Percentiles rank a stretch among this genome's conserved stretches.
phyloP scores from a whole-genome alignment of 2,113 vertebrate species.

The Phaethon lepturus region DNA sequence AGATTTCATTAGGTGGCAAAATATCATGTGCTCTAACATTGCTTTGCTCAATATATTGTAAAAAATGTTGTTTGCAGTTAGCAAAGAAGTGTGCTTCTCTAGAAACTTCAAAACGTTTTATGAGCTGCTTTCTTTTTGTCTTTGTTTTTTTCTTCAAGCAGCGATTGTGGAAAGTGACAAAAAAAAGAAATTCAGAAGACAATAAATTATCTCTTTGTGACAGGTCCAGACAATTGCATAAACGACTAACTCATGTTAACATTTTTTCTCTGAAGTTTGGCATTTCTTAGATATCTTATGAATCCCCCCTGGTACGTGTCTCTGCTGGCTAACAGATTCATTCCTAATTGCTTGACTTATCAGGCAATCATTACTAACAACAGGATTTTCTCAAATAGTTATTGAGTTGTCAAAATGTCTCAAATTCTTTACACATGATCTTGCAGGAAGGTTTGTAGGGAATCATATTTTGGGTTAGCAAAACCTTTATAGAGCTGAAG shows the following conservation, averaged over 20 bases:
- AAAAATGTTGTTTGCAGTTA: background rate
- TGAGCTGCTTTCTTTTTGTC: background rate
- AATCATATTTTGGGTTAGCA: background rate
- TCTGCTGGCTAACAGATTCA: background rate
- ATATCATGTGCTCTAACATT: background rate
- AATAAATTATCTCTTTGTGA: background rate
- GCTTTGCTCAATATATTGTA: background rate
- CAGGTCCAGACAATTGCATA: background rate
- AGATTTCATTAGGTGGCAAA: background rate
- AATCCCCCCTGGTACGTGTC: background rate
- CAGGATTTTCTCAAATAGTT: constrained; percentile 28
- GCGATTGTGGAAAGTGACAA: background rate
- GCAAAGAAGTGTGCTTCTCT: background rate
- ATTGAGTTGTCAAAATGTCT: constrained; percentile 21
- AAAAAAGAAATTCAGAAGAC: background rate
- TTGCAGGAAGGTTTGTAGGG: background rate
- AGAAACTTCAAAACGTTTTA: background rate
- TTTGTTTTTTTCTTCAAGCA: background rate
- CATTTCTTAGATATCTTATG: background rate
- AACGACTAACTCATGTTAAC: background rate
- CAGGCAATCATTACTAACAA: background rate
- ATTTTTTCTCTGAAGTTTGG: constrained; percentile 17
- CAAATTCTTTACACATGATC: background rate
- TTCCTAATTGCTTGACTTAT: constrained; percentile 34
- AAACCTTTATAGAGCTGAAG: background rate